A percentile compares a stretch with the other conserved stretches of the same genome.
These are phyloP conservation scores for Climacteris rufus DNA, from an alignment of 2,113 vertebrate genomes.

Conservation along the genomic window DNA sequence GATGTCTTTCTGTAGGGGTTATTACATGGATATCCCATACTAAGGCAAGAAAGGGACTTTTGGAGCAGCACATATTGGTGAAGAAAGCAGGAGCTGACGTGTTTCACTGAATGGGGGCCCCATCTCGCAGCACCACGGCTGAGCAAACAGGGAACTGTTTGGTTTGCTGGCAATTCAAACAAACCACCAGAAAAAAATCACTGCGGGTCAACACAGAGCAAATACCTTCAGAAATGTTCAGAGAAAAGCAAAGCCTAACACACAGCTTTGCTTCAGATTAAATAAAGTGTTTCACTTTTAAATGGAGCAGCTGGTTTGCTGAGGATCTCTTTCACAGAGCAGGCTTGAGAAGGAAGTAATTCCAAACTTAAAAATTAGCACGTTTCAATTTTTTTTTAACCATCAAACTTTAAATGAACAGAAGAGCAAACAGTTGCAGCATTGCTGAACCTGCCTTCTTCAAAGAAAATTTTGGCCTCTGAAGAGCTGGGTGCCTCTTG, in stretches of 20 bases:
- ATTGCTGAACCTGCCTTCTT: neutral
- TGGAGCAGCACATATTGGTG: neutral
- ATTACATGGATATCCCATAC: neutral
- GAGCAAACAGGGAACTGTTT: constrained; percentile 45
- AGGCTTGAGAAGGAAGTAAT: neutral
- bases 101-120: neutral
- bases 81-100: neutral
- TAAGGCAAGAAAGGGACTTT: neutral
- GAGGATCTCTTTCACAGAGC: neutral
- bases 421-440: neutral
- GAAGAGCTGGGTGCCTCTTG: neutral
- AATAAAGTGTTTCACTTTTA: constrained; percentile 6
- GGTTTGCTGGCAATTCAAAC: constrained; percentile 20
- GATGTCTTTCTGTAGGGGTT: neutral
- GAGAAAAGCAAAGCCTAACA: neutral
- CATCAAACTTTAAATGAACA: neutral
- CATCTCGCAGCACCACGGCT: neutral
- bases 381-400: neutral
- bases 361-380: neutral
- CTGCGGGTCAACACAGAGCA: neutral
- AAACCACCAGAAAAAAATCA: constrained; percentile 17
- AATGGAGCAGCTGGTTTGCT: neutral
- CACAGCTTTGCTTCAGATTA: neutral
- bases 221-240: neutral
- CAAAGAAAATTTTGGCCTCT: neutral